Evolutionary conservation across 2,888 invertebrate species (phyloP), one percentile per base, ranked within the genome.

Genomic region (Anarsia innoxiella): DNA sequence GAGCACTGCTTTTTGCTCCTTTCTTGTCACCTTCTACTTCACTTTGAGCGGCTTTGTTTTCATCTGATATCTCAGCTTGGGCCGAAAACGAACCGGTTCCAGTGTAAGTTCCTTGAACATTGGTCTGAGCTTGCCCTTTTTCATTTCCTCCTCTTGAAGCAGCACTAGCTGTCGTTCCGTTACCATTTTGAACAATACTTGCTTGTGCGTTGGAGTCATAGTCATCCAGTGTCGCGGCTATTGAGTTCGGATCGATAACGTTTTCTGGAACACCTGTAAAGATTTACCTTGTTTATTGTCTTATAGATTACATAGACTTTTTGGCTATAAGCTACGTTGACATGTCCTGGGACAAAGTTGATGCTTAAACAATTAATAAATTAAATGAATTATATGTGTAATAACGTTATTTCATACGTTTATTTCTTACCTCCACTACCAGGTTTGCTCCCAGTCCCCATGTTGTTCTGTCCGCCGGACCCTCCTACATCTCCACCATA

Each of bases 11-110:
- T 40, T 88, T 86, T 1, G 92, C 92, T 1, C 93, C 93, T 50
- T 91, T 89, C 56, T 89, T 88, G 38, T 90, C 90, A 4, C 93
- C 93, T 29, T 87, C 87, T 0, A 92, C 88, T 78, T 90, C 88
- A 49, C 85, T 85, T 58, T 90, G 89, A 1, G 93, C 92, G 31
- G 91, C 91, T 62, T 91, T 89, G 50, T 89, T 90, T 15, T 87
- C 89, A 41, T 93, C 93, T 25, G 89, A 90, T 9, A 92, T 92
- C 71, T 93, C 92, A 3, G 94, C 93, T 62, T 91, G 93, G 5
- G 94, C 94, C 45, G 92, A 91, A 62, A 95, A 94, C 0, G 93
- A 90, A 9, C 94, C 94, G 12, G 89, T 86, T 1, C 92, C 91
- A 1, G 89, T 88, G 57, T 94, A 94, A 1, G 90, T 90, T 14